Base-by-base conservation (phyloP, 2,888 invertebrate genomes). In the Alcis repandata region DNA sequence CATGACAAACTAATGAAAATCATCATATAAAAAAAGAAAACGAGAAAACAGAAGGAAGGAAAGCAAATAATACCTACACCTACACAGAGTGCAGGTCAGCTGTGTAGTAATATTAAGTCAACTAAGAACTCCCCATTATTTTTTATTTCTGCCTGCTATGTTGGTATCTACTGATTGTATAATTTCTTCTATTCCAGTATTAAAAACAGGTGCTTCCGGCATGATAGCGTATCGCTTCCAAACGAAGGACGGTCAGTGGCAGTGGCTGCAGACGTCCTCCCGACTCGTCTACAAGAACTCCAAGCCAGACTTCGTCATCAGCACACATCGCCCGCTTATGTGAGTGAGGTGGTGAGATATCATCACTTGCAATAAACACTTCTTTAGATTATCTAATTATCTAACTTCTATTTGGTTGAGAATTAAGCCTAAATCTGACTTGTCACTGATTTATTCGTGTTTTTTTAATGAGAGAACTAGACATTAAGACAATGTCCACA, bases 151-250 rank as follows among this genome's bases (percentile, higher is more conserved):
- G 6, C 11, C 17, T 17, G 11, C 3, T 2, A n/a, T 4, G 19
- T 20, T 11, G 13, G 7, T 22, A 22, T 11, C n/a, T n/a, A n/a
- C n/a, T 45, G 13, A 13, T 45, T 1, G 2, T 22, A 6, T 22
- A 22, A 48, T 33, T 33, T 40, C 8, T 49, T 41, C 43, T 72
- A 52, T 94, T 95, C 2, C 94, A 99, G 99, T 99, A 80, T 94
- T 99, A 77, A 99, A 99, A 95, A 99, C 99, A 57, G 99, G 99
- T 76, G 99, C 99, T 79, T 99, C 99, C 67, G 99, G 99, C 32
- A 97, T 99, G 96, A 99, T 99, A 82, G 99, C 99, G 67, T 99
- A 99, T 89, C 96, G 99, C 85, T 97, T 98, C 91, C 97, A 99
- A 90, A 98, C 98, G 77, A 98, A 98, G 88, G 97, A 98, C 72